phyloP scores from a whole-genome alignment of 1,140 invertebrate genomes.

The Cotesia glomerata region DNA sequence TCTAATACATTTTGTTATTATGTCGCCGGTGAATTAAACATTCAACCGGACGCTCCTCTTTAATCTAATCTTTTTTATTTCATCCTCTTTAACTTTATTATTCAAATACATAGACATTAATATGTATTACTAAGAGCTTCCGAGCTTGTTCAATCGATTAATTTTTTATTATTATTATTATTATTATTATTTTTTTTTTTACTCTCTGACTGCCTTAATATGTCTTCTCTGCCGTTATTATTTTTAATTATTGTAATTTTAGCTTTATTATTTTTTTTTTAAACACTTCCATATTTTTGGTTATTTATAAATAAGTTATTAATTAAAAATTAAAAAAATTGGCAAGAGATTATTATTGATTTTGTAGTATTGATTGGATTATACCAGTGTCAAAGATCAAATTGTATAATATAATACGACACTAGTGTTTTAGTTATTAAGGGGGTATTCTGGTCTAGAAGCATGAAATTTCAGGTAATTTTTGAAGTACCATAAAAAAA shows the following conservation, averaged over 20 bases:
- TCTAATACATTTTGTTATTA: constrained; percentile 13
- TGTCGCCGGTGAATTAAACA: not conserved
- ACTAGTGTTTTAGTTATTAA: constrained; percentile 4
- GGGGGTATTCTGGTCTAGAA: too few relatives aligned
- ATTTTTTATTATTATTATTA: not conserved
- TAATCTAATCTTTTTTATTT: constrained; percentile 2
- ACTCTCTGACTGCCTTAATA: not conserved
- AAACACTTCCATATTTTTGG: not conserved
- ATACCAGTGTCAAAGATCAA: not conserved
- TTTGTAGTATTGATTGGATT: not conserved
- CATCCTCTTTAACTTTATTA: not conserved
- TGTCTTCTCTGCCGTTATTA: not conserved
- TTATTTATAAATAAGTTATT: too few relatives aligned
- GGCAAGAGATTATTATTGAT: too few relatives aligned
- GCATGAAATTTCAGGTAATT: too few relatives aligned
- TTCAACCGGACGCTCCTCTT: too few relatives aligned
- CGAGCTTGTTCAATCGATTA: not conserved
- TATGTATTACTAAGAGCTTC: not conserved
- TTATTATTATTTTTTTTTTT: not conserved
- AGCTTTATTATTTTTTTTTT: not conserved
- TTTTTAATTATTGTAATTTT: not conserved
- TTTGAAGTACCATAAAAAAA: too few relatives aligned
- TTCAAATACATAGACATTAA: not conserved
- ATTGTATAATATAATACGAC: not conserved
- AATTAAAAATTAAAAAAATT: too few relatives aligned